Percentiles rank a stretch among this genome's conserved stretches.
phyloP scores from a whole-genome alignment of 1,140 invertebrate species.

The Chrysoperla carnea region DNA sequence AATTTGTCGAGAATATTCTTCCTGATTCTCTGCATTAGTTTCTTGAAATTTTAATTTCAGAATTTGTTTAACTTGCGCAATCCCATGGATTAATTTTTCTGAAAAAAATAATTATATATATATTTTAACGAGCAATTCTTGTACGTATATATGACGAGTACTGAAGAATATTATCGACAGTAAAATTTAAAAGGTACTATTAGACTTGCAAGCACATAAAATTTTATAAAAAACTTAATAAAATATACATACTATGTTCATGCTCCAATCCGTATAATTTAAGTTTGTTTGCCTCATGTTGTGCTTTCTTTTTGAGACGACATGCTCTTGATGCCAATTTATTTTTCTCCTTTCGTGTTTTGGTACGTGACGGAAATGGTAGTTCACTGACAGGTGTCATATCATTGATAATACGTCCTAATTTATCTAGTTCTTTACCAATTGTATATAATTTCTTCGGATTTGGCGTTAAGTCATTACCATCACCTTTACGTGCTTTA shows the following conservation, averaged over 20 bases:
- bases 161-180: no score
- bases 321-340: slow-evolving; percentile 93
- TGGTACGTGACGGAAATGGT: slow-evolving; percentile 73
- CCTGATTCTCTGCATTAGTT: slow-evolving; percentile 29
- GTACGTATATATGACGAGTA: no score
- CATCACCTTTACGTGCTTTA: slow-evolving; percentile 91
- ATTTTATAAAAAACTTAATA: neutral
- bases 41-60: slow-evolving; percentile 39
- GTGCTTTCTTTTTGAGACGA: slow-evolving; percentile 85
- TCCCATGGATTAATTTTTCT: slow-evolving; percentile 48
- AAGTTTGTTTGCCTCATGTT: slow-evolving; percentile 89
- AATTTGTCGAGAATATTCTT: slow-evolving; percentile 43
- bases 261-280: slow-evolving; percentile 84
- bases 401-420: slow-evolving; percentile 75
- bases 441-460: slow-evolving; percentile 79
- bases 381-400: slow-evolving; percentile 90
- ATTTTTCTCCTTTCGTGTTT: slow-evolving; percentile 93
- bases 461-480: slow-evolving; percentile 92
- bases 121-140: no score
- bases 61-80: slow-evolving; percentile 43
- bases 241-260: slow-evolving; percentile 72
- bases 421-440: slow-evolving; percentile 81
- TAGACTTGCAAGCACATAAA: no score
- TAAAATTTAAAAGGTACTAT: no score
- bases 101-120: slow-evolving; percentile 18